A percentile compares a stretch with the other conserved stretches of the same genome.
Evolutionary conservation across 1,140 invertebrate species (phyloP).

Genomic region (Drosophila sulfurigaster): DNA sequence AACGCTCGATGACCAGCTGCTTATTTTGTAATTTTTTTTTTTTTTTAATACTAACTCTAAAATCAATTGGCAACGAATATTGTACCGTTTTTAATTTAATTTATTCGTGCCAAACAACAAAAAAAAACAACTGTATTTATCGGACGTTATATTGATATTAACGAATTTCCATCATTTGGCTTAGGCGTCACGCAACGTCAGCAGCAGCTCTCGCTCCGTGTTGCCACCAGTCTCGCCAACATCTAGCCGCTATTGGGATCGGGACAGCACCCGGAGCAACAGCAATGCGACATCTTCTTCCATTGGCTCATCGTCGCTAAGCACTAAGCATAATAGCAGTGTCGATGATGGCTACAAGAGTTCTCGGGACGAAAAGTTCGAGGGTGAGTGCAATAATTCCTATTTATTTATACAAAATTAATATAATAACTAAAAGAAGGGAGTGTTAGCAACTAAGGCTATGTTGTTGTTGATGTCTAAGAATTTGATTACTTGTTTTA

Average conservation of each 20-base stretch:
- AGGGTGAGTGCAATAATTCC: constrained; percentile 56
- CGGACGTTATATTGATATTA: constrained; percentile 7
- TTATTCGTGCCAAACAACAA: not conserved
- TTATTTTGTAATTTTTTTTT: constrained; percentile 34
- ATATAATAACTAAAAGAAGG: no score
- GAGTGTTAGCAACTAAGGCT: no score
- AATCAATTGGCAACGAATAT: constrained; percentile 25
- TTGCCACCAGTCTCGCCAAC: constrained; percentile 80
- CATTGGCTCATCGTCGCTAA: constrained; percentile 59
- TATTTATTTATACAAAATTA: no score
- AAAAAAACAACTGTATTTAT: not conserved
- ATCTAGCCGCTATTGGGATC: constrained; percentile 79
- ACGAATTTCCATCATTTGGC: constrained; percentile 19
- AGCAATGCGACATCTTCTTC: constrained; percentile 53
- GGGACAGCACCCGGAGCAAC: constrained; percentile 61
- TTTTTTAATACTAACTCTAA: constrained; percentile 24
- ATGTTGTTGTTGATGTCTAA: no score
- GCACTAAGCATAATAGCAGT: constrained; percentile 51
- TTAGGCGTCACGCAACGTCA: constrained; percentile 62
- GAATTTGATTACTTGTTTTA: no score
- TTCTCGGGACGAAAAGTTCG: constrained; percentile 70
- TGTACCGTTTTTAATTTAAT: not conserved
- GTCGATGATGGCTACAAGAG: constrained; percentile 66
- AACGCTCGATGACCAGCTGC: constrained; percentile 63
- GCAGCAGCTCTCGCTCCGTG: constrained; percentile 54